phyloP scores from a whole-genome alignment of 2,797 vertebrate species.

The Chelonia mydas region DNA sequence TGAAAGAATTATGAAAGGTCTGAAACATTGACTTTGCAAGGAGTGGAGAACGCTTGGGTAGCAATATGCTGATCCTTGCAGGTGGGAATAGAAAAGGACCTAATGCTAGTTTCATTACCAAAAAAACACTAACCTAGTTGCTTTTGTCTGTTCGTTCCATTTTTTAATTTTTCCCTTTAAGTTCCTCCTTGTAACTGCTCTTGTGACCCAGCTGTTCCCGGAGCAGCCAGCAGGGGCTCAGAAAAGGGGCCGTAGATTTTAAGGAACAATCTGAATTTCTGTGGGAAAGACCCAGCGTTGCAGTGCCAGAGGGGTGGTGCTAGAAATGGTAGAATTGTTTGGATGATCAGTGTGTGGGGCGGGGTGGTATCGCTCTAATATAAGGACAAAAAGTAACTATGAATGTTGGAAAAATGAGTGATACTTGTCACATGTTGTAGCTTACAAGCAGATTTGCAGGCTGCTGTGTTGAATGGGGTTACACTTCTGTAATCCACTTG shows the following conservation, averaged over 20 bases:
- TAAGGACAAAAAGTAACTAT: not conserved
- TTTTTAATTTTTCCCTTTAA: not conserved
- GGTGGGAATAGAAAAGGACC: not conserved
- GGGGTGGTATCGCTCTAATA: not conserved
- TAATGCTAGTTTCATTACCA: not conserved
- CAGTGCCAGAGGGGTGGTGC: not conserved
- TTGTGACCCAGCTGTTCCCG: not conserved
- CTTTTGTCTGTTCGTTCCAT: not conserved
- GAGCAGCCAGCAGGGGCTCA: not conserved
- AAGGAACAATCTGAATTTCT: not conserved
- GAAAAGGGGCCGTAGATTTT: not conserved
- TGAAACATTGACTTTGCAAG: not conserved
- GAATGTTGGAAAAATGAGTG: not conserved
- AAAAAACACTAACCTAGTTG: not conserved
- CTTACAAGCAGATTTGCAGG: not conserved
- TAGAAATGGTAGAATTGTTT: not conserved
- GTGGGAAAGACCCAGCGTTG: not conserved
- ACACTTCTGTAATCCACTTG: not conserved
- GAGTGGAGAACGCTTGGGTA: not conserved
- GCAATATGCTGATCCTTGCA: not conserved
- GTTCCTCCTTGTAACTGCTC: too few relatives aligned
- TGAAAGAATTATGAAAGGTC: not conserved
- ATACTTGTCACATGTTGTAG: not conserved
- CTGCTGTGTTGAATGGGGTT: not conserved
- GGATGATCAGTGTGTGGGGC: not conserved